Conservation (phyloP, 2,797 vertebrate genomes). For the Falco peregrinus region DNA sequence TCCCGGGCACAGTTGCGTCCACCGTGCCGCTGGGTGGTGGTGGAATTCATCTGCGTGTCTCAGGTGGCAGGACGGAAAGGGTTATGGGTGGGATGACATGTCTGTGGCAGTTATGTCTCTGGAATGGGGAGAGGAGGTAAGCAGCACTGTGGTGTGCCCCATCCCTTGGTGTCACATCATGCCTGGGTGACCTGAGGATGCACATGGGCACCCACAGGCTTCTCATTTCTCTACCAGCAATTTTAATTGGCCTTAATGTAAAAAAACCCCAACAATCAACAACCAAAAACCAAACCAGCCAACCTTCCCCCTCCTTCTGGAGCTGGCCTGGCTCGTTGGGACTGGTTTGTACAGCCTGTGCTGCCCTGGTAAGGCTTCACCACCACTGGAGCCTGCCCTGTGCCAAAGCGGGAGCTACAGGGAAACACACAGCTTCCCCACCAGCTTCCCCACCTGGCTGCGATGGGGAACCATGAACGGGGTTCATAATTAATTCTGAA, state of each 20-base stretch:
- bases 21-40: background rate
- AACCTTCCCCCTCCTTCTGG: background rate
- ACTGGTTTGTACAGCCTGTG: background rate
- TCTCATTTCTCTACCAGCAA: background rate
- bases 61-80: background rate
- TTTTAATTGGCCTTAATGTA: background rate
- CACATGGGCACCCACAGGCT: rapidly evolving
- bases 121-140: background rate
- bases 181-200: background rate
- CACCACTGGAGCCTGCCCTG: background rate
- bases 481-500: background rate
- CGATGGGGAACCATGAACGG: rapidly evolving
- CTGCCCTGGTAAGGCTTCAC: background rate
- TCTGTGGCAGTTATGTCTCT: background rate
- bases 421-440: background rate
- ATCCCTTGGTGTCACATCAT: background rate
- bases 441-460: background rate
- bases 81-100: rapidly evolving
- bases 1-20: rapidly evolving
- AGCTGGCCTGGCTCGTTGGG: background rate
- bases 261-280: background rate
- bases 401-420: background rate
- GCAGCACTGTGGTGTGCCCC: background rate
- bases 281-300: background rate
- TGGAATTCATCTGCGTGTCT: background rate